Percentiles rank a stretch among this genome's conserved stretches.
These are phyloP conservation scores for Tortricodes alternella DNA, from an alignment of 2,888 invertebrate species.

Conservation along the genomic window DNA sequence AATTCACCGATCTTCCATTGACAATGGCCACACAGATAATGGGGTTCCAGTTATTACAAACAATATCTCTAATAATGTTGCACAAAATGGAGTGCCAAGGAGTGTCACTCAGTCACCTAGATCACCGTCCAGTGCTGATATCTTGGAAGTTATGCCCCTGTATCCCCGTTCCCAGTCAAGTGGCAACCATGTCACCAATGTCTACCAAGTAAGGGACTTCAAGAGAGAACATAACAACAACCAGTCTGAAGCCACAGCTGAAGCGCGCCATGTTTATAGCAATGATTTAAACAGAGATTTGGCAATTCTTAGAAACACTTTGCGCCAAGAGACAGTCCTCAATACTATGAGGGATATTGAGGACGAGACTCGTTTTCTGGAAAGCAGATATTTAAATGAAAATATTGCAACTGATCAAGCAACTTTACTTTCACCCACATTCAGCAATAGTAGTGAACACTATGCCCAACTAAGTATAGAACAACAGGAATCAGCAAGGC, in stretches of 20 bases:
- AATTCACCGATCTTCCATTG: constrained; percentile 71
- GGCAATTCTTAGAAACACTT: constrained; percentile 64
- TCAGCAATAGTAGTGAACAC: constrained; percentile 74
- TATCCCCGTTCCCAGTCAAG: constrained; percentile 66
- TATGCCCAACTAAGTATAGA: constrained; percentile 73
- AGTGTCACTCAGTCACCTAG: constrained; percentile 65
- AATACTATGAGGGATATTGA: constrained; percentile 70
- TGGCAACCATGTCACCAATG: constrained; percentile 74
- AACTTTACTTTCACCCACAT: constrained; percentile 65
- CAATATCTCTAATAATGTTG: constrained; percentile 49
- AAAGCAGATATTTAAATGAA: constrained; percentile 63
- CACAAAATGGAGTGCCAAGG: constrained; percentile 46
- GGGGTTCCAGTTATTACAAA: constrained; percentile 46
- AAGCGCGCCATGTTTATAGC: constrained; percentile 63
- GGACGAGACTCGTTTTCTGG: constrained; percentile 66
- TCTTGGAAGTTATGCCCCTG: constrained; percentile 79
- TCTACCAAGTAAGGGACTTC: constrained; percentile 82
- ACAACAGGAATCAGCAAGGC: constrained; percentile 59
- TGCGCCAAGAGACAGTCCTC: constrained; percentile 61
- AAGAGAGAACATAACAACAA: constrained; percentile 80
- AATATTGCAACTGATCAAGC: constrained; percentile 40
- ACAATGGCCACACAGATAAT: constrained; percentile 65
- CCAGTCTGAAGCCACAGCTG: constrained; percentile 53
- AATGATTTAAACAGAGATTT: constrained; percentile 75
- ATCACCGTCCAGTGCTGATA: constrained; percentile 81